Evolutionary conservation across 2,888 invertebrate species (phyloP), one percentile per base, ranked within the genome.

Genomic region (Hydraecia micacea): DNA sequence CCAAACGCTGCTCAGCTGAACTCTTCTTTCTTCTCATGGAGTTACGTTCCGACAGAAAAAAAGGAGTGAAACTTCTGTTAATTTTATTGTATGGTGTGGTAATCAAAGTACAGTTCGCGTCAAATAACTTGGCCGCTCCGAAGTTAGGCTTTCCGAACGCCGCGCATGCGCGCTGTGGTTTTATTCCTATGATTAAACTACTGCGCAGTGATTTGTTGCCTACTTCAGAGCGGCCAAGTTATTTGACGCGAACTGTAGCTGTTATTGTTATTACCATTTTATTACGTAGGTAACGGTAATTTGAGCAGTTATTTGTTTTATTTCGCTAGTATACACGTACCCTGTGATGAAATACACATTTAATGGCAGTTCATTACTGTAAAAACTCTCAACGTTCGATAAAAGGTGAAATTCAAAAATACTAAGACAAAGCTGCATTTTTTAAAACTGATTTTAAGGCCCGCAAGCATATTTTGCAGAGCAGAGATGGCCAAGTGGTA

Each of bases 191-290:
- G n/a, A n/a, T n/a, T n/a, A n/a, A n/a, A n/a, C n/a, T n/a, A n/a
- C n/a, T n/a, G n/a, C n/a, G n/a, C n/a, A n/a, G n/a, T n/a, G n/a
- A n/a, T n/a, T n/a, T n/a, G n/a, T n/a, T n/a, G n/a, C n/a, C n/a
- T n/a, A n/a, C n/a, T n/a, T n/a, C n/a, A n/a, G n/a, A n/a, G n/a
- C n/a, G n/a, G n/a, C n/a, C n/a, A n/a, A n/a, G n/a, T n/a, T n/a
- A n/a, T n/a, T n/a, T n/a, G n/a, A n/a, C n/a, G n/a, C n/a, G n/a
- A n/a, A n/a, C n/a, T n/a, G n/a, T 32, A 8, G 21, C n/a, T 72
- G 80, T 80, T 58, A 65, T 39, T 39, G 46, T 49, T 32, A 39
- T 39, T 58, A 80, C 39, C 25, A 18, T 72, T 72, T 80, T 72
- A 58, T 39, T 52, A 60, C 49, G 39, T 71, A 25, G 13, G 28